Evolutionary conservation across 2,888 invertebrate species (phyloP), one percentile per base, ranked within the genome.

Genomic region (Tuberolachnus salignus): DNA sequence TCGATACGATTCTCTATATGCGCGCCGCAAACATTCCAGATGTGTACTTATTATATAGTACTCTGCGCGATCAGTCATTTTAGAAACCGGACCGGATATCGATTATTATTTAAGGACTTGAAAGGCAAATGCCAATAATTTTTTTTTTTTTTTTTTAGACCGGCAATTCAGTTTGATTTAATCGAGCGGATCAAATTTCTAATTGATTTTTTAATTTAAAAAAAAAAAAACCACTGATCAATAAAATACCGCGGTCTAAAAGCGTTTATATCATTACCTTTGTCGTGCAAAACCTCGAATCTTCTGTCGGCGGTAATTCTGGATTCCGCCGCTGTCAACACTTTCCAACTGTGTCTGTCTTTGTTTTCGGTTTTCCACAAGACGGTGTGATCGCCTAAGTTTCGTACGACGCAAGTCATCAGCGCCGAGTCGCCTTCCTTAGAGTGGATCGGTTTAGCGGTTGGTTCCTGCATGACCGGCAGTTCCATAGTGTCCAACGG

Each of bases 331-430:
- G 93, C 94, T 8, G 94, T 93, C 71, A 94, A 86, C 69, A 93
- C 89, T 73, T 87, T 85, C 82, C 84, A 84, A 53, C 84, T 83
- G 63, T 85, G 85, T 81, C 87, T 87, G 82, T 87, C 86, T 53
- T 89, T 88, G 81, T 89, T 88, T 78, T 91, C 91, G 83, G 91
- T 89, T 84, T 91, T 90, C 93, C 93, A 93, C 84, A 92, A 88
- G 73, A 94, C 92, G 0, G 92, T 92, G 83, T 91, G 89, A 42
- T 91, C 90, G 53, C 90, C 91, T 3, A 89, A 89, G 46, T 91
- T 89, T 46, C 90, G 87, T 46, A 94, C 92, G 78, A 94, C 92
- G 85, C 94, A 94, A 14, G 93, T 94, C 69, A 94, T 88, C 57
- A 93, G 87, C 2, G 93, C 93, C 84, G 93, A 93, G 83, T 92